phyloP scores from a whole-genome alignment of 2,797 vertebrate species.

The Notolabrus celidotus region DNA sequence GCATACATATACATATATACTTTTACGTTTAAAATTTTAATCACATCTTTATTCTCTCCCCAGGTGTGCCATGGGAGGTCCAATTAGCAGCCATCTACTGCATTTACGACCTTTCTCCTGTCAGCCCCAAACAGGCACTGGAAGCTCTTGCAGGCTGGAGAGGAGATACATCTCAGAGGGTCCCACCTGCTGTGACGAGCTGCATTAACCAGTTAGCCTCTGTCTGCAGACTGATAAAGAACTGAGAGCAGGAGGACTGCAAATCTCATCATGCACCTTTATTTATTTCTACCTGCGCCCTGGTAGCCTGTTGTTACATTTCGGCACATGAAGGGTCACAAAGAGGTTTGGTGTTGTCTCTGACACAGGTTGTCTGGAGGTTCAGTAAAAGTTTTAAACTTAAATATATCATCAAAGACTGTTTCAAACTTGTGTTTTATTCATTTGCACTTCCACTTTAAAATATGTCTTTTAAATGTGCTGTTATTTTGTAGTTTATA shows the following conservation, averaged over 20 bases:
- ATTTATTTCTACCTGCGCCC: conserved; percentile 7
- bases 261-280: not conserved
- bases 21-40: not conserved
- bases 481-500: conserved; percentile 7
- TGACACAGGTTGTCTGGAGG: not conserved
- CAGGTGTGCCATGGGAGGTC: conserved; percentile 93
- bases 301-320: conserved; percentile 4
- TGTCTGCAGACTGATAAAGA: conserved; percentile 79
- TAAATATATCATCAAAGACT: not conserved
- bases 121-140: conserved; percentile 88
- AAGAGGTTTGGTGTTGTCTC: not conserved
- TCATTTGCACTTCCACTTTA: conserved; percentile 39
- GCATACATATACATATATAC: too few relatives aligned
- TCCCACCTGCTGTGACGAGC: conserved; percentile 87
- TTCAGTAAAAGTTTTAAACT: not conserved
- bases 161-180: conserved; percentile 66
- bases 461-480: conserved; percentile 2
- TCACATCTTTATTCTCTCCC: conserved; percentile 14
- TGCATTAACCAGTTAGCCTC: conserved; percentile 88
- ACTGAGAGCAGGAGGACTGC: conserved; percentile 22
- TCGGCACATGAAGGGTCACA: not conserved
- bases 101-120: conserved; percentile 91
- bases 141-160: conserved; percentile 89
- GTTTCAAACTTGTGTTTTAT: conserved; percentile 2
- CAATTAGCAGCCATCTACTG: conserved; percentile 93